Base-by-base conservation (phyloP, 2,888 invertebrate genomes). In the Cinara cedri region DNA sequence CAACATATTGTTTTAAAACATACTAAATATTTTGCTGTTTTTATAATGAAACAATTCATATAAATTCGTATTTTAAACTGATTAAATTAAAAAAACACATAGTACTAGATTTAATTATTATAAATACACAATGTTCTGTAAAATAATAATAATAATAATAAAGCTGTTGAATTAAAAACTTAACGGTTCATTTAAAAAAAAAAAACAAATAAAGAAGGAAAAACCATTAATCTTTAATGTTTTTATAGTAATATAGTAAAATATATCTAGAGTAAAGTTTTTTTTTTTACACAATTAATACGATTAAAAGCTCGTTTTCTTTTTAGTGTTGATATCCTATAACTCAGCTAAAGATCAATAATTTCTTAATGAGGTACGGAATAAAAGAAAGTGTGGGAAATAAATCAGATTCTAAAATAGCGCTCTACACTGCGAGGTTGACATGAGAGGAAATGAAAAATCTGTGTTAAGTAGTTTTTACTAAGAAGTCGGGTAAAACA, bases 371-470 rank as follows among this genome's bases (percentile, higher is more conserved):
- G 62, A 24, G 16, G 46, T 1, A 16, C 24, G 16, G 24, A 46
- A 2, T 8, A 19, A 62, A 62, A 51, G 26, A 55, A 8, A 51
- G 42, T n/a, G n/a, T 19, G 4, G 62, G 26, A 13, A 63, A 62
- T 74, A 62, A 74, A 74, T 51, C 34, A 62, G 34, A 49, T 62
- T 49, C 14, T n/a, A 3, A 62, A 51, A 49, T 11, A 10, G 44
- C 46, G 44, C 71, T 44, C 57, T 1, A 1, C n/a, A n/a, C 13
- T 13, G 46, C 11, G 11, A 57, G 57, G 71, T 72, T 60, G 72
- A 72, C 72, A 55, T 13, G 26, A n/a, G 24, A 46, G 44, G 72
- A 72, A 72, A 57, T 72, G 72, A 72, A 72, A 72, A 72, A 72
- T 60, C 24, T 46, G 72, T 26, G 19, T 60, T 72, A 60, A 72